phyloP scores from a whole-genome alignment of 2,797 vertebrate genomes.

The Macrochelys suwanniensis region DNA sequence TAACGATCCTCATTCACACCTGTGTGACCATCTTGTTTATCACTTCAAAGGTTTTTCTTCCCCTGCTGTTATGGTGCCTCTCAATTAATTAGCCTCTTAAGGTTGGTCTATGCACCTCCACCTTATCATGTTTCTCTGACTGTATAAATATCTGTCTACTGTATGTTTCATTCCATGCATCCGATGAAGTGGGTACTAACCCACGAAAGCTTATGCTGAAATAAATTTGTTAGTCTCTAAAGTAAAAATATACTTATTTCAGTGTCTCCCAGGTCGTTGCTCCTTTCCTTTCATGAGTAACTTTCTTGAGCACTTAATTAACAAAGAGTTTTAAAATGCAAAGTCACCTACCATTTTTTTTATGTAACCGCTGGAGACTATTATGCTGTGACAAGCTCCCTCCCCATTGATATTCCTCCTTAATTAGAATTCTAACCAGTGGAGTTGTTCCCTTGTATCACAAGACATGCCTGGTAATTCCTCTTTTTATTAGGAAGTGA shows the following conservation, averaged over 20 bases:
- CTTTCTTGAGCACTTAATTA: background rate
- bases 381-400: background rate
- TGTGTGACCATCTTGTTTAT: too few relatives aligned
- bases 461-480: background rate
- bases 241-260: background rate
- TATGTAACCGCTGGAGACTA: background rate
- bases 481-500: background rate
- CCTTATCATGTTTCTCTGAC: too few relatives aligned
- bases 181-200: too few relatives aligned
- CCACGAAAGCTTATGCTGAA: too few relatives aligned
- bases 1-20: too few relatives aligned
- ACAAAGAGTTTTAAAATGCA: background rate
- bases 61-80: too few relatives aligned
- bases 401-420: background rate
- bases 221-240: too few relatives aligned
- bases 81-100: too few relatives aligned
- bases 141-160: too few relatives aligned
- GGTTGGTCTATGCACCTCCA: too few relatives aligned
- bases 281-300: background rate
- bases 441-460: background rate
- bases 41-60: too few relatives aligned
- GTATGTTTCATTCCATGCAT: too few relatives aligned
- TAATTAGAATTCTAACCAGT: background rate
- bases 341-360: background rate
- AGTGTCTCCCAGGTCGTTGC: background rate